Conservation (phyloP, 2,797 vertebrate genomes). For the Anomalospiza imberbis region DNA sequence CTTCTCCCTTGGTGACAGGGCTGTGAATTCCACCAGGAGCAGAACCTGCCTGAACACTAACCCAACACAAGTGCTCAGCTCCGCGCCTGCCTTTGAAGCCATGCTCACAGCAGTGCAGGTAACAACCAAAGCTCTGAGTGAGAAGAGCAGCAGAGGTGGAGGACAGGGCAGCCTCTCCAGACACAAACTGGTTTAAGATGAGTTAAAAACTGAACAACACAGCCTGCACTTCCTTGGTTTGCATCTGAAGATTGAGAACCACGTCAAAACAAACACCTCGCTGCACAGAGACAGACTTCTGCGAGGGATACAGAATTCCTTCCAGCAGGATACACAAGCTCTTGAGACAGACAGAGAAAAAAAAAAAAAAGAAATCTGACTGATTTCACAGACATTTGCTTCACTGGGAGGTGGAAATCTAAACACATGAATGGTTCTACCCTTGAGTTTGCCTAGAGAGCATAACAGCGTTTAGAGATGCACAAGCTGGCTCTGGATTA, state of each 20-base stretch:
- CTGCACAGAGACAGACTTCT: background rate
- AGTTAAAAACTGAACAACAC: background rate
- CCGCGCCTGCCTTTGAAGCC: background rate
- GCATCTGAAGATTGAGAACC: background rate
- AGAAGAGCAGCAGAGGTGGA: background rate
- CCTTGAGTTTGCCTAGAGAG: background rate
- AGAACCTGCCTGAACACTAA: background rate
- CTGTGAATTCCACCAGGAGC: background rate
- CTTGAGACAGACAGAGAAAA: background rate
- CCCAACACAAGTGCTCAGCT: background rate
- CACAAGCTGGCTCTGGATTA: background rate
- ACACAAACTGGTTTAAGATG: background rate
- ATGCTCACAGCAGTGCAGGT: fast-evolving
- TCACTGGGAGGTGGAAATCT: background rate
- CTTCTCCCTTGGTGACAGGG: too few relatives aligned
- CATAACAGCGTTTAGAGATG: fast-evolving
- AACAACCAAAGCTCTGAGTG: background rate
- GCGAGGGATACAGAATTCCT: background rate
- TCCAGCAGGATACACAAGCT: background rate
- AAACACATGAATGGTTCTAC: background rate
- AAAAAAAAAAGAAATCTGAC: background rate
- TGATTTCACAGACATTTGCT: background rate
- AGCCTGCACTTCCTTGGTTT: background rate
- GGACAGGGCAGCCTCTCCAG: background rate
- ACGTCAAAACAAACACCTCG: conserved; percentile 30